Base-by-base conservation (phyloP, 1,140 invertebrate species). In the Dendrolimus punctatus region DNA sequence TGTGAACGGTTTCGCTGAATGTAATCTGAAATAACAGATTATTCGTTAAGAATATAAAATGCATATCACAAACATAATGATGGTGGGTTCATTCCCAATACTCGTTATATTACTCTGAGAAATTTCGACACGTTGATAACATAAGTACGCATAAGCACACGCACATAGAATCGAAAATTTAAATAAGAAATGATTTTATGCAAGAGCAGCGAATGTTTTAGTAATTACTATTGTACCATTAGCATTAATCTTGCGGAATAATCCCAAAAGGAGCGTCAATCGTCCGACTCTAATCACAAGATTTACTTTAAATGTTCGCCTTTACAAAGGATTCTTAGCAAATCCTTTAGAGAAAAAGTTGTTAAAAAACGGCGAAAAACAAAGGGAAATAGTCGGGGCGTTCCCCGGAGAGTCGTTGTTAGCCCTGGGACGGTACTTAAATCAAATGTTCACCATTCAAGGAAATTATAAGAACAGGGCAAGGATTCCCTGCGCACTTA, bases 371-470 rank as follows among this genome's bases (percentile, higher is more conserved):
- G 65, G 63, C 68, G 68, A 75, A 76, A 76, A 83, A 78, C 69
- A 81, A 83, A 80, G 66, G 75, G 64, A 76, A 80, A 83, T 81
- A 83, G 76, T 80, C 68, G 71, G 76, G 78, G 78, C 76, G 78
- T 68, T 75, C 80, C 71, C 67, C 49, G 10, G 73, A 58, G 78
- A 70, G 72, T 66, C 75, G 59, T 80, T 76, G 55, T 68, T 79
- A 70, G 67, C 70, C 76, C 68, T 78, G 74, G 76, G 78, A 73
- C 75, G 76, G 72, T 78, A 72, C 74, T 83, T 83, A 81, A 83
- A 80, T 83, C 76, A 83, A 83, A 84, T 76, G 76, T 73, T 80
- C 73, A 71, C 71, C 73, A 71, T 83, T 83, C 72, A 71, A 83
- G 69, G 71, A 80, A 83, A 83, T 83, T 83, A 76, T 80, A 79